Percentiles rank a stretch among this genome's conserved stretches.
These are phyloP conservation scores for Drosophila sordidula DNA, from an alignment of 2,888 invertebrate species.

Conservation along the genomic window DNA sequence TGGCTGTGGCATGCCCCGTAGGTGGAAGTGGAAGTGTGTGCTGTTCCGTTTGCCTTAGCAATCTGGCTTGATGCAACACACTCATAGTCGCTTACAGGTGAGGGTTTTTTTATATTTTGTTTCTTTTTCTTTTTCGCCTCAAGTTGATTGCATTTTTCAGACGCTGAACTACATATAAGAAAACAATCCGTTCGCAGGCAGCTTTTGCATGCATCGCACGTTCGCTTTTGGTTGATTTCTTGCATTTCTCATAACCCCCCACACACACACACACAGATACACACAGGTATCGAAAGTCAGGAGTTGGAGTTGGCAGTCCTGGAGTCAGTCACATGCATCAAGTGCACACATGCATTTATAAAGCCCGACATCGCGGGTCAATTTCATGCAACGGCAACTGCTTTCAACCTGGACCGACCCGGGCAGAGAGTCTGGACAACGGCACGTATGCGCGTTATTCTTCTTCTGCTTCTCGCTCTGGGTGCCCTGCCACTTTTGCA, in stretches of 20 bases:
- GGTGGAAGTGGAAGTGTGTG: slow-evolving; percentile 36
- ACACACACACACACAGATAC: background rate
- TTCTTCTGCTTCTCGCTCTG: slow-evolving; percentile 38
- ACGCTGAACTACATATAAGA: slow-evolving; percentile 58
- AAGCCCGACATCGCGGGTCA: slow-evolving; percentile 77
- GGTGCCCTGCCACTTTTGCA: slow-evolving; percentile 38
- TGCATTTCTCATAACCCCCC: slow-evolving; percentile 75
- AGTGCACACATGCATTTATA: slow-evolving; percentile 76
- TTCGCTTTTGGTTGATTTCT: slow-evolving; percentile 80
- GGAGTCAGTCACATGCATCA: slow-evolving; percentile 67
- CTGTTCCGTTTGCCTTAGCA: slow-evolving; percentile 71
- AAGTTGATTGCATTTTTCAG: slow-evolving; percentile 81
- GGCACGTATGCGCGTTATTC: slow-evolving; percentile 75
- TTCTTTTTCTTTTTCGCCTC: slow-evolving; percentile 60
- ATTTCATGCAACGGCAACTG: slow-evolving; percentile 68
- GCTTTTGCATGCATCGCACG: slow-evolving; percentile 78
- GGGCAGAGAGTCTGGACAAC: slow-evolving; percentile 65
- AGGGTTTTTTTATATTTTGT: slow-evolving; percentile 2
- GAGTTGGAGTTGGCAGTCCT: slow-evolving; percentile 24
- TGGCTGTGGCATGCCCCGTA: slow-evolving; percentile 39
- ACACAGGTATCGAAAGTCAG: slow-evolving; percentile 3
- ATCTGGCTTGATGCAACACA: slow-evolving; percentile 46
- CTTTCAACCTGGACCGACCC: slow-evolving; percentile 45
- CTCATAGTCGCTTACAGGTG: slow-evolving; percentile 65
- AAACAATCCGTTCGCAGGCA: slow-evolving; percentile 72